Percentiles rank a stretch among this genome's conserved stretches.
These are phyloP conservation scores for Chlorodrepanis virens DNA, from an alignment of 2,113 vertebrate genomes.

Conservation along the genomic window DNA sequence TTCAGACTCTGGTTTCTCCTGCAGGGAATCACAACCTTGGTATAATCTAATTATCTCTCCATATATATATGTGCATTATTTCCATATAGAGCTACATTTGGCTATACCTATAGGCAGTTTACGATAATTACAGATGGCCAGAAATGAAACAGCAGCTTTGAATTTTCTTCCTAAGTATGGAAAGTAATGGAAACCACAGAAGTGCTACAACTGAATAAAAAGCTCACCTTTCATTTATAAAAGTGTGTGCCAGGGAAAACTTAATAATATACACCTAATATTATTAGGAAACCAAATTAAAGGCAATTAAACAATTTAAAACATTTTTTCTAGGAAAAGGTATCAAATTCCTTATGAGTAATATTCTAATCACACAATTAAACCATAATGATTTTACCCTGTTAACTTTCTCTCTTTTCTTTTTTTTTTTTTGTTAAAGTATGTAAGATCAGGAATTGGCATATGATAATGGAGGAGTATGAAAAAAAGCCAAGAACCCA, in stretches of 20 bases:
- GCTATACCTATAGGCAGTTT: background rate
- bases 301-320: background rate
- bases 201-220: background rate
- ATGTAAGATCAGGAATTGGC: background rate
- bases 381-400: background rate
- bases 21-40: background rate
- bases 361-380: background rate
- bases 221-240: background rate
- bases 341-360: background rate
- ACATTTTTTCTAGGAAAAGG: background rate
- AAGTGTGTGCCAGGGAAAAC: background rate
- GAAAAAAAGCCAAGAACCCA: background rate
- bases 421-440: background rate
- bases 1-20: background rate
- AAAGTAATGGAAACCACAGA: background rate
- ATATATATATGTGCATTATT: background rate
- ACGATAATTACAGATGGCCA: background rate
- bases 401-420: background rate
- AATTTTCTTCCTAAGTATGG: background rate
- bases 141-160: background rate
- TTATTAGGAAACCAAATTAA: background rate
- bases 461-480: background rate
- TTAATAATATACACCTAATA: background rate
- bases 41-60: conserved; percentile 19
- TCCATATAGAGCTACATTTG: background rate